phyloP scores from a whole-genome alignment of 2,888 invertebrate species.

The Bunonema sp. region DNA sequence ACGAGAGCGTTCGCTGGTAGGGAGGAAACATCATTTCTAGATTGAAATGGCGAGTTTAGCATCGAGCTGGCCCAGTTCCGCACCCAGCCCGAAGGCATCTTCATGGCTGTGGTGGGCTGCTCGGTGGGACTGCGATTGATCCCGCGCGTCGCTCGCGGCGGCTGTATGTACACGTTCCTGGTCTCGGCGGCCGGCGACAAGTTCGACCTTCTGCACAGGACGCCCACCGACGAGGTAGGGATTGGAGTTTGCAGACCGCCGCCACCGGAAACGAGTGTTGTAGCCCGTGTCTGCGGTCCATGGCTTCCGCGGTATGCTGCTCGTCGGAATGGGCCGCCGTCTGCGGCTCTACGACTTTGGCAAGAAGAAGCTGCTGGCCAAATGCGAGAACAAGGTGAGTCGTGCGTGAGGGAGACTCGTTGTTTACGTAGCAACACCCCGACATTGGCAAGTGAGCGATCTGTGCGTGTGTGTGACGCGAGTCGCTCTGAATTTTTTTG shows the following conservation, averaged over 20 bases:
- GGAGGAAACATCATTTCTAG: slow-evolving; percentile 3
- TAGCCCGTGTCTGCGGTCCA: slow-evolving; percentile 59
- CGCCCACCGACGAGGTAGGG: slow-evolving; percentile 49
- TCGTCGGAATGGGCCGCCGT: slow-evolving; percentile 80
- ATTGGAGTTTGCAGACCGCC: not conserved
- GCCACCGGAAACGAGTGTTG: slow-evolving; percentile 6
- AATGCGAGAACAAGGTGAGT: slow-evolving; percentile 78
- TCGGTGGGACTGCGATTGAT: slow-evolving; percentile 1
- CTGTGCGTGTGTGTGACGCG: too few species aligned
- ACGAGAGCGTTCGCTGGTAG: slow-evolving; percentile 78
- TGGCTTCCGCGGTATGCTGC: slow-evolving; percentile 72
- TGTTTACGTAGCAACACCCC: too few species aligned
- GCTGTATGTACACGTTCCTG: slow-evolving; percentile 43
- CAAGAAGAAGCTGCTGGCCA: slow-evolving; percentile 80
- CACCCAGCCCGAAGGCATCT: slow-evolving; percentile 54
- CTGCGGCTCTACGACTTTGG: slow-evolving; percentile 86
- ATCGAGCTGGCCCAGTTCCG: slow-evolving; percentile 65
- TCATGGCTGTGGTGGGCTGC: slow-evolving; percentile 68
- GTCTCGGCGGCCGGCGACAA: slow-evolving; percentile 58
- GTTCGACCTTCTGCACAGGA: slow-evolving; percentile 80
- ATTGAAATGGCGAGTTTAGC: slow-evolving; percentile 26
- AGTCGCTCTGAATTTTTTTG: too few species aligned
- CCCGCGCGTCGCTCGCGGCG: slow-evolving; percentile 13
- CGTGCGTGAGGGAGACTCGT: not conserved
- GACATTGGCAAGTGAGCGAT: too few species aligned